These are phyloP conservation scores for Macrotus californicus DNA, from an alignment of 2,113 vertebrate species.

Conservation along the genomic window DNA sequence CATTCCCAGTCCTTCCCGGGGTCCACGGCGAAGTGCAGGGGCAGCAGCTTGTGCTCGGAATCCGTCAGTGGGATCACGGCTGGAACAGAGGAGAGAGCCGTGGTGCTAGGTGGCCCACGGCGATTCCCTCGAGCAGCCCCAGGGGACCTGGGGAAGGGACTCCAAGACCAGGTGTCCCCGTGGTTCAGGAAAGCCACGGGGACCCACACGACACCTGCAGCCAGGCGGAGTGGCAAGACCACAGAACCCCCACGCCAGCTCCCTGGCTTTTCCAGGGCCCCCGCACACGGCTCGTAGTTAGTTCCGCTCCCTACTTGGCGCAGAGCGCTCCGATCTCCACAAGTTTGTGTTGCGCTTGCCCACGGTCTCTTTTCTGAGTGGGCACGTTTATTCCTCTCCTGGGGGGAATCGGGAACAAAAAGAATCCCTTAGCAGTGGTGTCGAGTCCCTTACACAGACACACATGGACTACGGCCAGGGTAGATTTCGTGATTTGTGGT, in stretches of 20 bases:
- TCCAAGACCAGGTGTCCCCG: neutral
- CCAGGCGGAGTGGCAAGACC: neutral
- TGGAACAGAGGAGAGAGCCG: conserved; percentile 76
- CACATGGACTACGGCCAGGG: accelerated
- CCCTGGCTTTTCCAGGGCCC: neutral
- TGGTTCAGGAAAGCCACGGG: neutral
- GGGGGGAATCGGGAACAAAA: neutral
- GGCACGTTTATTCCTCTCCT: conserved; percentile 20
- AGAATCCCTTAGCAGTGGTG: neutral
- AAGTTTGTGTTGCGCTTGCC: conserved; percentile 38
- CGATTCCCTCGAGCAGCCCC: neutral
- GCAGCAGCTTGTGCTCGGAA: conserved; percentile 97
- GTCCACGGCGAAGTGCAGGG: conserved; percentile 97
- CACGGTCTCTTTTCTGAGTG: conserved; percentile 37
- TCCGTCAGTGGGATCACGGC: conserved; percentile 98
- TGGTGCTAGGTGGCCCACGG: neutral
- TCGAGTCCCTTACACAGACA: neutral
- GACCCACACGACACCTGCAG: neutral
- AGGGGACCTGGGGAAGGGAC: neutral
- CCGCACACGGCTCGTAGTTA: conserved; percentile 3
- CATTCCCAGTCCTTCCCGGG: conserved; percentile 98
- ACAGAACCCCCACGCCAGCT: neutral
- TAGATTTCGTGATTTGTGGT: accelerated
- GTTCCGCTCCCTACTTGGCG: neutral
- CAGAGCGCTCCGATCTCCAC: neutral